Evolutionary conservation across 2,113 vertebrate species (phyloP), one percentile per base, ranked within the genome.

Genomic region (Phoenicopterus ruber): DNA sequence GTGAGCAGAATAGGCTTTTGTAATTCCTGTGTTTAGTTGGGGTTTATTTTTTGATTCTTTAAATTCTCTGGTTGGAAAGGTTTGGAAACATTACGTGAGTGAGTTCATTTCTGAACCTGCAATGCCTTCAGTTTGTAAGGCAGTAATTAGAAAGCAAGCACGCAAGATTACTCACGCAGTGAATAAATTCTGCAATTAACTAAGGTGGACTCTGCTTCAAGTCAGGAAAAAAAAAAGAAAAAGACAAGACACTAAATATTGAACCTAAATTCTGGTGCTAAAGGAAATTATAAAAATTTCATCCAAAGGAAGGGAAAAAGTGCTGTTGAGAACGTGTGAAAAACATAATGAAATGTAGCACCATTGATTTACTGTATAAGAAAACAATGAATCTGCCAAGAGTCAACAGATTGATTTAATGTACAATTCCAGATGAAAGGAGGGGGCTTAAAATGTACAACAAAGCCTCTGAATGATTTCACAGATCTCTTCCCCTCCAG

Each of bases 381-480:
- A 71, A 88, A 94, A 92, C 80, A 89, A 26, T 40, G 78, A 87
- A 86, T 89, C 84, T 61, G 80, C 80, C 79, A 71, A 32, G 81
- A 93, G 63, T 71, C 92, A 55, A 70, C 62, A 81, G 90, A 90
- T 38, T 95, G 95, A 97, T 94, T 90, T 91, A 88, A 89, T 82
- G 71, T n/a, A 22, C 31, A 52, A 40, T 88, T 94, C 78, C 88
- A 47, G 44, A 91, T 89, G 93, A 97, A 82, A 91, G 58, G 24
- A 82, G 12, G 13, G 63, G 28, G 55, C 76, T 92, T 74, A 29
- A 84, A 86, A 88, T 44, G 61, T 69, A 52, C 44, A 94, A 70
- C 76, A 79, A 84, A 93, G 32, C 32, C 66, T 59, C 31, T 28
- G 74, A 82, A 77, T 58, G 42, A 73, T 94, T 86, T 76, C 2